Conservation (phyloP, 37 sponge, comb jelly and placozoan species). For the Cliona cf. orientalis region DNA sequence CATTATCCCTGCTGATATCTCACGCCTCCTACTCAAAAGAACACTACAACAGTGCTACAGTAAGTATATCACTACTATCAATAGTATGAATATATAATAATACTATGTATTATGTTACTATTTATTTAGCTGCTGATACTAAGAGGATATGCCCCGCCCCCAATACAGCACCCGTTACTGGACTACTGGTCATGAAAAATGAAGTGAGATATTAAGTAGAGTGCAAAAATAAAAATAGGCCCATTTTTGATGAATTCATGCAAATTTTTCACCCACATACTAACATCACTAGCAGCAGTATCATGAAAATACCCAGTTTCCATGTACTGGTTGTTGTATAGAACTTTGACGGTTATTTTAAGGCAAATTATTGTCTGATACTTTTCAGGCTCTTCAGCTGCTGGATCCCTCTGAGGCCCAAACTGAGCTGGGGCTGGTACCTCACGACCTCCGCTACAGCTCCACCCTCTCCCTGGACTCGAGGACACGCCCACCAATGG, state of each 20-base stretch:
- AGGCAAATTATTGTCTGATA: background rate
- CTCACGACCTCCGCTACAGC: slow-evolving; percentile 51
- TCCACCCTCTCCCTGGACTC: slow-evolving; percentile 52
- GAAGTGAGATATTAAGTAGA: slow-evolving; percentile 24
- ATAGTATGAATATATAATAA: too few relatives aligned
- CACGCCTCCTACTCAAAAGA: slow-evolving; percentile 69
- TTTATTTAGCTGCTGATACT: slow-evolving; percentile 28
- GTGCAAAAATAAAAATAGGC: background rate
- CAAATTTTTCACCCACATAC: background rate
- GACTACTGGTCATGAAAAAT: slow-evolving; percentile 64
- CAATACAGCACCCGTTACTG: slow-evolving; percentile 36
- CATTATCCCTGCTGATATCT: slow-evolving; percentile 67
- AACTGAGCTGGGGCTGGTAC: slow-evolving; percentile 47
- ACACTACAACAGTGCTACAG: slow-evolving; percentile 50
- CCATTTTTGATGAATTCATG: background rate
- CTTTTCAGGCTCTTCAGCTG: slow-evolving; percentile 43
- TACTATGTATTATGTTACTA: too few relatives aligned
- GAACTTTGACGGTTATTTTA: too few relatives aligned
- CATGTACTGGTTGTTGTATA: background rate
- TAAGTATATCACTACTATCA: slow-evolving; percentile 4
- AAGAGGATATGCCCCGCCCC: slow-evolving; percentile 49
- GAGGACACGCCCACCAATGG: slow-evolving; percentile 14
- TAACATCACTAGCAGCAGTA: background rate
- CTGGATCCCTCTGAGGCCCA: slow-evolving; percentile 54
- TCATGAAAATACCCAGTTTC: background rate